A percentile compares a stretch with the other conserved stretches of the same genome.
These are phyloP conservation scores for Argyrosomus japonicus DNA, from an alignment of 2,113 vertebrate genomes.

Conservation along the genomic window DNA sequence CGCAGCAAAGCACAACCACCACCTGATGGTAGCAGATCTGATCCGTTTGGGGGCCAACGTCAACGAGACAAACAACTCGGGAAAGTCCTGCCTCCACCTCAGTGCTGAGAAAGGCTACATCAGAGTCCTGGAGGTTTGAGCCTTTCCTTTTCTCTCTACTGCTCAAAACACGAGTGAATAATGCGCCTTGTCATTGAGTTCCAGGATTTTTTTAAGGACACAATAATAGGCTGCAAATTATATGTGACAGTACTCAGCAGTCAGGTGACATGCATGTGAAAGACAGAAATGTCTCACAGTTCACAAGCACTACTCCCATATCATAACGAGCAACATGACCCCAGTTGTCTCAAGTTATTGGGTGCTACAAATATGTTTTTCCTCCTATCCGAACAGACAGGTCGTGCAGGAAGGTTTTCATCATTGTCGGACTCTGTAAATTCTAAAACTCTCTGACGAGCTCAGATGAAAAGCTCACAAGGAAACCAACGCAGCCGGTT, in stretches of 20 bases:
- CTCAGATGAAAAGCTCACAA: background rate
- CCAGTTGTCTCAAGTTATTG: background rate
- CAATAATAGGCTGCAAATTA: too few relatives aligned
- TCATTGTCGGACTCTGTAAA: background rate
- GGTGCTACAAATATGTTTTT: background rate
- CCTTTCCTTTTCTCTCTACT: background rate
- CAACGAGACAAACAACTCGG: constrained; percentile 80
- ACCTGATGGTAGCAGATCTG: constrained; percentile 88
- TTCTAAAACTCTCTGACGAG: background rate
- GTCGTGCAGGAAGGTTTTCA: background rate
- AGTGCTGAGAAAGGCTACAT: constrained; percentile 88
- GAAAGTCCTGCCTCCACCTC: constrained; percentile 88
- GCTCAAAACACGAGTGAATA: background rate
- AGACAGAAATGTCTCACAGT: background rate
- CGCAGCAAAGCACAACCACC: constrained; percentile 89
- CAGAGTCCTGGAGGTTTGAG: constrained; percentile 85
- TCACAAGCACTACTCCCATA: background rate
- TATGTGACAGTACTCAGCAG: too few relatives aligned
- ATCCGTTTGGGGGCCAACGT: constrained; percentile 85
- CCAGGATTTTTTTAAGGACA: background rate
- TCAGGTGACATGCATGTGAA: background rate
- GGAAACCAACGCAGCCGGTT: background rate
- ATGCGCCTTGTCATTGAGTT: background rate
- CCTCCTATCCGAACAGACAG: background rate
- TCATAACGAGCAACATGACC: background rate